phyloP scores from a whole-genome alignment of 2,113 vertebrate genomes.

The Butastur rufipennis region DNA sequence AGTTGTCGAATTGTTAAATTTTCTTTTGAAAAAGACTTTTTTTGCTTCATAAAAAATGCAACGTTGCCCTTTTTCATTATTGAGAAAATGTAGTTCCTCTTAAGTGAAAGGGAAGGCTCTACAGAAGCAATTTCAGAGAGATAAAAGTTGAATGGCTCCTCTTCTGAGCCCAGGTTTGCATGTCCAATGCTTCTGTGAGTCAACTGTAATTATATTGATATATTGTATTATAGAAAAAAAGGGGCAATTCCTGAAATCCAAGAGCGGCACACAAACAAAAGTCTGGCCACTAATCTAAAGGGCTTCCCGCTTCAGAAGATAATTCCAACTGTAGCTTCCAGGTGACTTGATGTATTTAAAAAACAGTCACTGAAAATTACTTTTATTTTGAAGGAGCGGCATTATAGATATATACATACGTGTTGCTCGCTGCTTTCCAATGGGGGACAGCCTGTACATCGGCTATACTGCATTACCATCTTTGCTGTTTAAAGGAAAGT shows the following conservation, averaged over 20 bases:
- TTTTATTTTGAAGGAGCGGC: not conserved
- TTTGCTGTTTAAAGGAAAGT: not conserved
- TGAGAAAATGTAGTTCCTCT: conserved; percentile 17
- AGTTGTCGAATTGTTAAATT: not conserved
- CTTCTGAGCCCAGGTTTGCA: not conserved
- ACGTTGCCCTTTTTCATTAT: conserved; percentile 37
- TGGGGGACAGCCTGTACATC: not conserved
- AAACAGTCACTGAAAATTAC: not conserved
- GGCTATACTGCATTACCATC: not conserved
- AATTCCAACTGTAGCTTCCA: not conserved
- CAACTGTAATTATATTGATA: not conserved
- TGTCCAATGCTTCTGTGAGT: not conserved
- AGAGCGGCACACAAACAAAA: not conserved
- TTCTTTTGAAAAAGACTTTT: not conserved
- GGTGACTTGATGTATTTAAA: conserved; percentile 2
- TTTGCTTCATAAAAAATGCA: conserved; percentile 41
- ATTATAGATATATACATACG: not conserved
- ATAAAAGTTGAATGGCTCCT: not conserved
- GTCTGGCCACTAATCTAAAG: not conserved
- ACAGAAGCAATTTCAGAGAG: not conserved
- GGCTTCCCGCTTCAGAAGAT: not conserved
- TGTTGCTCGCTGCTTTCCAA: not conserved
- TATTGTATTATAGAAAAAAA: not conserved
- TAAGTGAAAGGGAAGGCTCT: conserved; percentile 11
- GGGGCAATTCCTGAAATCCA: not conserved